Evolutionary conservation across 2,797 vertebrate species (phyloP).

Genomic region (Brotula barbata): DNA sequence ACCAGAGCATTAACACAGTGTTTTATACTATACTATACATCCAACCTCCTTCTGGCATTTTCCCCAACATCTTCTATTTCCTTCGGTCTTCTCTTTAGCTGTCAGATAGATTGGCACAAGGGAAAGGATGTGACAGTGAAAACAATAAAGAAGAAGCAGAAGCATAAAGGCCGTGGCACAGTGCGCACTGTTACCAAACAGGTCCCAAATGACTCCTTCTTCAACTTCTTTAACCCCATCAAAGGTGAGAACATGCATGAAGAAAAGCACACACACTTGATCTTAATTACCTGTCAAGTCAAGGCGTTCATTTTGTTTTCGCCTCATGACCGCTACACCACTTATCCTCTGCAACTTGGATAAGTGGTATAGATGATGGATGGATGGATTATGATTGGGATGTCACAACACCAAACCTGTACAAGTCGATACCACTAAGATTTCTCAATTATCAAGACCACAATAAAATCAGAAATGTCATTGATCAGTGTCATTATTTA

Average conservation of each 20-base stretch:
- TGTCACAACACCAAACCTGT: too few species aligned
- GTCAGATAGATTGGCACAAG: conserved; percentile 96
- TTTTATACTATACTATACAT: background rate
- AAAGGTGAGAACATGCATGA: conserved; percentile 82
- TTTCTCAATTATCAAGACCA: too few species aligned
- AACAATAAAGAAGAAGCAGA: conserved; percentile 97
- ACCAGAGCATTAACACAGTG: background rate
- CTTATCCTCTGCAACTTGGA: too few species aligned
- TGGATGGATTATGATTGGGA: too few species aligned
- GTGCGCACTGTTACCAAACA: conserved; percentile 94
- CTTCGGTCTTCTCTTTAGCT: conserved; percentile 71
- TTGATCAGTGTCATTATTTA: too few species aligned
- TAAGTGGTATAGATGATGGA: too few species aligned
- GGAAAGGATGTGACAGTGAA: conserved; percentile 96
- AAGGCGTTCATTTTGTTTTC: too few species aligned
- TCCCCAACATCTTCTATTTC: conserved; percentile 18
- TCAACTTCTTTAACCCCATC: conserved; percentile 96
- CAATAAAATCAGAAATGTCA: too few species aligned
- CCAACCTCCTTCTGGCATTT: conserved; percentile 17
- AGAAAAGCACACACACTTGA: background rate
- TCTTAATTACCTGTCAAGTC: too few species aligned
- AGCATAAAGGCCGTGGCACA: conserved; percentile 96
- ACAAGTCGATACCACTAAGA: too few species aligned
- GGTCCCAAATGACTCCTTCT: conserved; percentile 95
- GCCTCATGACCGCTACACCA: too few species aligned